Conservation (phyloP, 2,113 vertebrate species). For the Oreotragus oreotragus region DNA sequence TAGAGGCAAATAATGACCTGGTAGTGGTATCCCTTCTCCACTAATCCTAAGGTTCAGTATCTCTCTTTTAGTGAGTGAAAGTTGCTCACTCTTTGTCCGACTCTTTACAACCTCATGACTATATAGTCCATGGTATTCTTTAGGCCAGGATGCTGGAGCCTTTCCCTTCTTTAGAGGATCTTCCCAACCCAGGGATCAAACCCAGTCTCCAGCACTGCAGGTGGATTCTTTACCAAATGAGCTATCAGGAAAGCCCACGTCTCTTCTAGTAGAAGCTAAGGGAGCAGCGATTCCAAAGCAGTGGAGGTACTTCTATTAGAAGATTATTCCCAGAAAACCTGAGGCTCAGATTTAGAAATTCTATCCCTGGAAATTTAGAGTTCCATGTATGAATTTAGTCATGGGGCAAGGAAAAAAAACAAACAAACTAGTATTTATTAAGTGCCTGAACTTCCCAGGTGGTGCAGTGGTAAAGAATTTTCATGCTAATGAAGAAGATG, state of each 20-base stretch:
- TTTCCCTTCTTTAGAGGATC: background rate
- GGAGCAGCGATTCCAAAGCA: background rate
- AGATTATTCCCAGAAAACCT: background rate
- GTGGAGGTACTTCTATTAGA: background rate
- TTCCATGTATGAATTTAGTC: background rate
- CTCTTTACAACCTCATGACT: background rate
- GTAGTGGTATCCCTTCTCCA: background rate
- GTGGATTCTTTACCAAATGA: background rate
- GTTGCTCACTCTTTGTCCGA: background rate
- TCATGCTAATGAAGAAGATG: background rate
- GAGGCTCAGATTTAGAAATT: background rate
- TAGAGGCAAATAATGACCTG: background rate
- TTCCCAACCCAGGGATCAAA: background rate
- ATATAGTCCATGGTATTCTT: background rate
- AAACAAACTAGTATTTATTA: background rate
- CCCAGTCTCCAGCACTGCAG: accelerated
- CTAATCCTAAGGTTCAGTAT: background rate
- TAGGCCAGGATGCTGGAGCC: background rate
- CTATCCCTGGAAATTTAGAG: background rate
- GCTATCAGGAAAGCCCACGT: background rate
- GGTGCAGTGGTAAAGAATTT: background rate
- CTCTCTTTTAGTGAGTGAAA: background rate
- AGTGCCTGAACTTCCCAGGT: background rate
- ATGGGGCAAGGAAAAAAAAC: background rate
- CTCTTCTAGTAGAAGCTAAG: background rate